These are phyloP conservation scores for Phaethon lepturus DNA, from an alignment of 2,113 vertebrate species.

Conservation along the genomic window DNA sequence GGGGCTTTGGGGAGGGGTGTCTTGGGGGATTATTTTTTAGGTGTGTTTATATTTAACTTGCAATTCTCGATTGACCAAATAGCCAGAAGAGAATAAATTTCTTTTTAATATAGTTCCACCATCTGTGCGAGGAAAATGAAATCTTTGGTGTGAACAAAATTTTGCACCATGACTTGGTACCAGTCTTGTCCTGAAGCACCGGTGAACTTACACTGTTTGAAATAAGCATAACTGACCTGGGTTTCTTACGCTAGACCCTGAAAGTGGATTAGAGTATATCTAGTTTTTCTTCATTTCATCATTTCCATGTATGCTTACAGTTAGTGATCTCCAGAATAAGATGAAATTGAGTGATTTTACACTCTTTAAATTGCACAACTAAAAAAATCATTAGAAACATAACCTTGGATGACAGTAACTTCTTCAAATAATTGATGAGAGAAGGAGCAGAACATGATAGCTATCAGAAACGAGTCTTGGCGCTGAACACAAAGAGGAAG, in stretches of 20 bases:
- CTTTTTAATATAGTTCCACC: not conserved
- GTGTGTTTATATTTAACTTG: not conserved
- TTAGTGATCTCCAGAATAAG: slow-evolving; percentile 34
- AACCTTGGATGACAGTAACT: slow-evolving; percentile 36
- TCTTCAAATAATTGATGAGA: slow-evolving; percentile 60
- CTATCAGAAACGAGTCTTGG: not conserved
- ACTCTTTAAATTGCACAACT: slow-evolving; percentile 53
- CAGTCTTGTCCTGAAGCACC: not conserved
- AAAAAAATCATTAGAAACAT: slow-evolving; percentile 54
- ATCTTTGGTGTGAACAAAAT: not conserved
- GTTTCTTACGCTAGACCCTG: not conserved
- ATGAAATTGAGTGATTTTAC: slow-evolving; percentile 47
- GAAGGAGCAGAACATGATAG: slow-evolving; percentile 44
- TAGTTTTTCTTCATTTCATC: slow-evolving; percentile 6
- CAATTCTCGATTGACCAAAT: not conserved
- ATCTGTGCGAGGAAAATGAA: not conserved
- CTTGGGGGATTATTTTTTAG: not conserved
- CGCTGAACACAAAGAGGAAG: slow-evolving; percentile 28
- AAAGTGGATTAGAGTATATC: slow-evolving; percentile 4
- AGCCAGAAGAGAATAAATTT: not conserved
- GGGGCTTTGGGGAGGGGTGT: not conserved
- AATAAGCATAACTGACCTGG: not conserved
- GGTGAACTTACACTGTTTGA: not conserved
- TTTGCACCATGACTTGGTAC: not conserved
- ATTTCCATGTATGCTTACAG: slow-evolving; percentile 46